Percentiles rank a stretch among this genome's conserved stretches.
Conservation (phyloP, 1,140 invertebrate species). For the Oncopodura yosiiana region DNA sequence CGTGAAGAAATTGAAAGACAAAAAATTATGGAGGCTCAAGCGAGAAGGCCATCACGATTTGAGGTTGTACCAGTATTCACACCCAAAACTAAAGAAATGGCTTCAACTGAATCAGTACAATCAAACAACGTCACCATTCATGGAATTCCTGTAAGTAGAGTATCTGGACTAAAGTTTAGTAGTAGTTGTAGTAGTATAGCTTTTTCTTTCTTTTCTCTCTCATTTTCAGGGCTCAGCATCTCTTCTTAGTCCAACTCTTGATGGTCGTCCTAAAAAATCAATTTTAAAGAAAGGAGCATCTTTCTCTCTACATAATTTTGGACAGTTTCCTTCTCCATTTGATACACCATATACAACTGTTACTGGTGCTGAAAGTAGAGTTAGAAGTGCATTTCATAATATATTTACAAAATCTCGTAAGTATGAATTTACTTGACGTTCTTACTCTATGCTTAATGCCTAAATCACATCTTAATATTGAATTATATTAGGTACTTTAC, state of each 20-base stretch:
- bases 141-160: too few relatives aligned
- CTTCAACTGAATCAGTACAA: slow-evolving; percentile 4
- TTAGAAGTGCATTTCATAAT: slow-evolving; percentile 77
- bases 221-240: slow-evolving; percentile 10
- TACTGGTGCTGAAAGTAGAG: slow-evolving; percentile 71
- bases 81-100: slow-evolving; percentile 39
- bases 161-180: background rate
- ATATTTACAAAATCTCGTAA: slow-evolving; percentile 84
- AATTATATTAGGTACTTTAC: slow-evolving; percentile 64
- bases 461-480: slow-evolving; percentile 47
- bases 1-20: slow-evolving; percentile 39
- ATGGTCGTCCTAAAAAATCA: slow-evolving; percentile 62
- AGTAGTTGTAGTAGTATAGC: background rate
- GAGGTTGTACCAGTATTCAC: slow-evolving; percentile 60
- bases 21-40: slow-evolving; percentile 40
- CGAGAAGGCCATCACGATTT: slow-evolving; percentile 57
- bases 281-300: slow-evolving; percentile 88
- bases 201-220: background rate
- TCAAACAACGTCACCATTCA: slow-evolving; percentile 18
- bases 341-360: slow-evolving; percentile 53
- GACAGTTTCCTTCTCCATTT: slow-evolving; percentile 43
- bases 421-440: too few relatives aligned
- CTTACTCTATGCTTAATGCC: background rate
- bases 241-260: slow-evolving; percentile 18
- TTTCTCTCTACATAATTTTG: slow-evolving; percentile 65